Evolutionary conservation across 2,797 vertebrate genomes (phyloP).

Genomic region (Poecilia wingei): DNA sequence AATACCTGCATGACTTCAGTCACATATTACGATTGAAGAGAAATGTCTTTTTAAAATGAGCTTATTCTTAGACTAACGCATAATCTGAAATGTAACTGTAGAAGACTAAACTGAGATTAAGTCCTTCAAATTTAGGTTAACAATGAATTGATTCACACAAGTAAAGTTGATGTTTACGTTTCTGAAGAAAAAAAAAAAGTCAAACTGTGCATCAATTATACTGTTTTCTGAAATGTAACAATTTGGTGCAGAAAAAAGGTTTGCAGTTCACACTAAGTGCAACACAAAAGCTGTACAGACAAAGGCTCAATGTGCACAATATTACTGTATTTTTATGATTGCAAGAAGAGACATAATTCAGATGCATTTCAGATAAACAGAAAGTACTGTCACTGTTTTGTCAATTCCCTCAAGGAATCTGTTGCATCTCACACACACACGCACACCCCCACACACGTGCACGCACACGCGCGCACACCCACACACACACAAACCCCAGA

Average conservation of each 20-base stretch:
- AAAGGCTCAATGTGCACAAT: slow-evolving; percentile 24
- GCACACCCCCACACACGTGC: no score
- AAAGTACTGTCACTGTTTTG: slow-evolving; percentile 12
- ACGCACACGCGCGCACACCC: no score
- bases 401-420: neutral
- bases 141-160: neutral
- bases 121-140: neutral
- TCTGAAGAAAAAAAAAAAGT: neutral
- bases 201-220: neutral
- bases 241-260: neutral
- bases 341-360: slow-evolving; percentile 12
- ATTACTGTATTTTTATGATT: slow-evolving; percentile 13
- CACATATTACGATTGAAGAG: no score
- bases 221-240: slow-evolving; percentile 30
- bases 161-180: neutral
- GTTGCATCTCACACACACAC: neutral
- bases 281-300: slow-evolving; percentile 32
- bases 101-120: neutral
- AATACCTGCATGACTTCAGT: neutral
- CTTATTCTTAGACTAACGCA: neutral
- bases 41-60: neutral
- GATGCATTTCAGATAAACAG: slow-evolving; percentile 9
- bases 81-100: slow-evolving; percentile 1
- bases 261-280: slow-evolving; percentile 24
- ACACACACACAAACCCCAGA: neutral